phyloP scores from a whole-genome alignment of 1,140 invertebrate species.

The Ladona fulva region DNA sequence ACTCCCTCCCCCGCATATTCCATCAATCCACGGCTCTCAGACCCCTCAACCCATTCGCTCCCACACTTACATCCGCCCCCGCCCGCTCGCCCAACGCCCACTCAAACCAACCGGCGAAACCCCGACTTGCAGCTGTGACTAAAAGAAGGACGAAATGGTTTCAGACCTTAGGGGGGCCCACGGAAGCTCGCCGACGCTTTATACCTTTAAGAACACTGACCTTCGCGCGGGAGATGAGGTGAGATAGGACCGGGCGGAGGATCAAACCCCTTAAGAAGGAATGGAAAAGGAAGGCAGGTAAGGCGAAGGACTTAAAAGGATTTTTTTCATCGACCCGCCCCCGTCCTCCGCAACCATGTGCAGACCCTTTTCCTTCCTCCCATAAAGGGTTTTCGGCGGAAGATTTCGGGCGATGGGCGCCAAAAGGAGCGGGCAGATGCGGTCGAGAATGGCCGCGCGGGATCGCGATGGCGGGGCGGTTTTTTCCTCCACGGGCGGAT shows the following conservation, averaged over 20 bases:
- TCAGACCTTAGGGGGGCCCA: too few species aligned
- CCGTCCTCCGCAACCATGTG: not conserved
- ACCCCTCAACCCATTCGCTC: not conserved
- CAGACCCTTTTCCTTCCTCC: not conserved
- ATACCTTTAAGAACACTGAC: not conserved
- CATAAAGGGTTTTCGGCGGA: not conserved
- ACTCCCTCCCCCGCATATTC: not conserved
- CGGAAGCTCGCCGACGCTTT: too few species aligned
- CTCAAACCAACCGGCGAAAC: not conserved
- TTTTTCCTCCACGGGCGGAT: too few species aligned
- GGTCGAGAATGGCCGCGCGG: not conserved
- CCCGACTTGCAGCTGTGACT: not conserved
- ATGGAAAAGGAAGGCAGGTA: not conserved
- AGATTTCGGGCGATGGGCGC: not conserved
- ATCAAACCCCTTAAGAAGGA: not conserved
- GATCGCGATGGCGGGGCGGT: not conserved
- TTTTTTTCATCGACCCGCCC: not conserved
- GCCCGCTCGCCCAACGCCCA: not conserved
- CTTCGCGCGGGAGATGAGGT: not conserved
- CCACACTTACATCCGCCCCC: not conserved
- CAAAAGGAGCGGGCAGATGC: not conserved
- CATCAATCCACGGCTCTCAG: not conserved
- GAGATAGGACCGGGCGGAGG: not conserved
- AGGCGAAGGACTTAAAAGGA: not conserved
- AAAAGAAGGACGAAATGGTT: not conserved